phyloP scores from a whole-genome alignment of 2,888 invertebrate genomes.

The Chaitophorus viminalis region DNA sequence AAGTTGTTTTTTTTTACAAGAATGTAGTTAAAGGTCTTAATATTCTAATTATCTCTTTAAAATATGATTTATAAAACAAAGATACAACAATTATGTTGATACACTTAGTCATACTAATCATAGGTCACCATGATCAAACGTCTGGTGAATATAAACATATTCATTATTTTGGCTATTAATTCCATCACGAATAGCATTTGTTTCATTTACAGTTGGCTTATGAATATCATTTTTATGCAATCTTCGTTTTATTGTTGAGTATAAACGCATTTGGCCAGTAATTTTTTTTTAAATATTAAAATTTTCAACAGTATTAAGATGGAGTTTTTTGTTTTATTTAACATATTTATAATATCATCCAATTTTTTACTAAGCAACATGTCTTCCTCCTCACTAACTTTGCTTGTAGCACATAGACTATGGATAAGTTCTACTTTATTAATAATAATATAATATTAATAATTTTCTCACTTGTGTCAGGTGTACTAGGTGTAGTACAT shows the following conservation, averaged over 20 bases:
- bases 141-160: constrained; percentile 8
- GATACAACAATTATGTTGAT: neutral
- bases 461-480: neutral
- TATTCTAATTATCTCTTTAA: too few species aligned
- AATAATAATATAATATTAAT: too few species aligned
- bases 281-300: neutral
- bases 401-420: neutral
- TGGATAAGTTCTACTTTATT: neutral
- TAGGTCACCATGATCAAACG: neutral
- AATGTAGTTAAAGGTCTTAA: too few species aligned
- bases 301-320: neutral
- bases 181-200: constrained; percentile 1
- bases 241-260: neutral
- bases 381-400: neutral
- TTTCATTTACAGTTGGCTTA: neutral
- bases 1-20: too few species aligned
- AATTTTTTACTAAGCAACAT: constrained; percentile 1
- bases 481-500: neutral
- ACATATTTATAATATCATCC: neutral
- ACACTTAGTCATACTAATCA: neutral
- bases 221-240: neutral
- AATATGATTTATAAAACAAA: neutral
- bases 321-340: neutral
- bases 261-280: neutral
- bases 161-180: constrained; percentile 2